Percentiles rank a stretch among this genome's conserved stretches.
These are phyloP conservation scores for Ochropacha duplaris DNA, from an alignment of 2,888 invertebrate species.

Conservation along the genomic window DNA sequence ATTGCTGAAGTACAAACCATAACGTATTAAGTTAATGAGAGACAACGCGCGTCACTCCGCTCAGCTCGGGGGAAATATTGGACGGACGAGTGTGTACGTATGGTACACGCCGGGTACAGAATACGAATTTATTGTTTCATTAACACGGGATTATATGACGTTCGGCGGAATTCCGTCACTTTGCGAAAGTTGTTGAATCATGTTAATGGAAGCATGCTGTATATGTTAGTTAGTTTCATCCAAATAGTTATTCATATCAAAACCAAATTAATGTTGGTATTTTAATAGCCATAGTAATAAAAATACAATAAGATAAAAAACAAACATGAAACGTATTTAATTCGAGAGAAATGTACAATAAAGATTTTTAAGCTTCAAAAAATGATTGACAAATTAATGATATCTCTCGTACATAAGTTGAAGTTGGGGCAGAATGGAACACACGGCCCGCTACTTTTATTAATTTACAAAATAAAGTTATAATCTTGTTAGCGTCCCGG, in stretches of 20 bases:
- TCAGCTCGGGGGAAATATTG: conserved; percentile 50
- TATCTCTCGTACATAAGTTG: conserved; percentile 30
- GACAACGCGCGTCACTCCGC: conserved; percentile 63
- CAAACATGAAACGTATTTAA: too few species aligned
- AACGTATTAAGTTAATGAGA: conserved; percentile 79
- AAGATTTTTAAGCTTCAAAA: neutral
- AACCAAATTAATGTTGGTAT: too few species aligned
- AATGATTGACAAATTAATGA: conserved; percentile 26
- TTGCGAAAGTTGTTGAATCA: neutral
- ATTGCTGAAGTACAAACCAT: conserved; percentile 68
- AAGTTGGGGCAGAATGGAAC: conserved; percentile 46
- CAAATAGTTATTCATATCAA: too few species aligned
- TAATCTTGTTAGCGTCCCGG: conserved; percentile 78
- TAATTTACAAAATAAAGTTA: conserved; percentile 81
- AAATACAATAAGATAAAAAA: too few species aligned
- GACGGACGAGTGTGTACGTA: conserved; percentile 25
- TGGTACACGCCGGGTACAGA: conserved; percentile 38
- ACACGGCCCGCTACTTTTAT: conserved; percentile 70
- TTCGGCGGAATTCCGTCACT: neutral
- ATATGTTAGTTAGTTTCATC: too few species aligned
- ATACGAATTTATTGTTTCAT: conserved; percentile 76
- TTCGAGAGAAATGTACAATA: neutral
- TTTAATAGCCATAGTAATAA: too few species aligned
- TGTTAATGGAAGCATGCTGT: neutral
- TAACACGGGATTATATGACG: conserved; percentile 51